phyloP scores from a whole-genome alignment of 2,888 invertebrate genomes.

The Celastrina argiolus region DNA sequence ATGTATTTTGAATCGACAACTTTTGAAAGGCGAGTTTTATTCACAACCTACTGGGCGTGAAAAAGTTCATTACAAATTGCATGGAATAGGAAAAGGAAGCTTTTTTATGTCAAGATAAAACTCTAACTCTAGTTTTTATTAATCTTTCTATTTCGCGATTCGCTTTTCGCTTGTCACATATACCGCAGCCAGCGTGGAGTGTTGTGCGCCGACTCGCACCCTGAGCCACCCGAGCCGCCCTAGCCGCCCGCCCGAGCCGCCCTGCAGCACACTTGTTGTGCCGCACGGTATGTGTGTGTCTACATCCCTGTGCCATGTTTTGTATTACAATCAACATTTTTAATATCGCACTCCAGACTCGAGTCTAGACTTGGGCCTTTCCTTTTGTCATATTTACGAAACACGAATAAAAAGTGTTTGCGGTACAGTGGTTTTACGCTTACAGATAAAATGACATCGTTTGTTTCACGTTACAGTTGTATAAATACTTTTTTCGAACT shows the following conservation, averaged over 20 bases:
- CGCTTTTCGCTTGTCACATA: constrained; percentile 25
- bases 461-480: neutral
- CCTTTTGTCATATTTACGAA: neutral
- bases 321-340: constrained; percentile 19
- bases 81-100: too few relatives aligned
- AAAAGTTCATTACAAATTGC: too few relatives aligned
- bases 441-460: neutral
- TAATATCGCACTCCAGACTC: constrained; percentile 18
- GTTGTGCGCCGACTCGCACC: constrained; percentile 24
- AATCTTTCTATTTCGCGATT: neutral
- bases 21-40: too few relatives aligned
- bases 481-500: too few relatives aligned
- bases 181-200: constrained; percentile 14
- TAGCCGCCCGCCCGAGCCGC: neutral
- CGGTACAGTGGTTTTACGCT: neutral
- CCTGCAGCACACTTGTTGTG: constrained; percentile 36
- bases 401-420: neutral
- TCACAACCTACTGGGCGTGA: too few relatives aligned
- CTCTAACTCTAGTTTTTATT: too few relatives aligned
- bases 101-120: too few relatives aligned
- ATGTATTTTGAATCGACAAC: too few relatives aligned
- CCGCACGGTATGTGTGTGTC: constrained; percentile 23
- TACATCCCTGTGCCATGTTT: constrained; percentile 14
- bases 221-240: constrained; percentile 27
- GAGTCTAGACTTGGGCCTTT: constrained; percentile 13